Percentiles rank a stretch among this genome's conserved stretches.
Conservation (phyloP, 2,113 vertebrate genomes). For the Oceanites oceanicus region DNA sequence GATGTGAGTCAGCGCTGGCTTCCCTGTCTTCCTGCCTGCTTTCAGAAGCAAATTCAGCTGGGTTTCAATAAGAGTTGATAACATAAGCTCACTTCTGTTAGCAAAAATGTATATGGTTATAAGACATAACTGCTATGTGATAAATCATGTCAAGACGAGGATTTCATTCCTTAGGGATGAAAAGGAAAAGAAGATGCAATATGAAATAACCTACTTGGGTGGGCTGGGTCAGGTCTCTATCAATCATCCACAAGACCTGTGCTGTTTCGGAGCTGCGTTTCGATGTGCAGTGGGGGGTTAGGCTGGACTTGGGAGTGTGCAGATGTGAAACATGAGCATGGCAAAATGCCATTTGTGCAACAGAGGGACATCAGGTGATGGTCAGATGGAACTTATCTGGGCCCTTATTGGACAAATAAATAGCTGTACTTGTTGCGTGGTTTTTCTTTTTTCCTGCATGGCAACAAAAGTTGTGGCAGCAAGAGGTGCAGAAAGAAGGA, state of each 20-base stretch:
- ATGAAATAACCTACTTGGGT: background rate
- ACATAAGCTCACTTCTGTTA: background rate
- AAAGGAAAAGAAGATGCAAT: background rate
- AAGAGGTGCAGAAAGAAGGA: background rate
- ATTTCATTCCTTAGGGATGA: background rate
- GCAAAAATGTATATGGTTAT: background rate
- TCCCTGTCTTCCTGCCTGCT: background rate
- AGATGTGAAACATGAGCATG: background rate
- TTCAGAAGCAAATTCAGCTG: background rate
- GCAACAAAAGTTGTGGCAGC: background rate
- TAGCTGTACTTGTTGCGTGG: background rate
- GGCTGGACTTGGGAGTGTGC: background rate
- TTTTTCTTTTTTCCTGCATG: background rate
- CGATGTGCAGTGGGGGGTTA: accelerated
- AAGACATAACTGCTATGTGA: background rate
- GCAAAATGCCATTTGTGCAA: background rate
- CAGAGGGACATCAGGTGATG: background rate
- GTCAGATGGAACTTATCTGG: background rate
- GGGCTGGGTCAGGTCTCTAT: background rate
- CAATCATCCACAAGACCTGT: background rate
- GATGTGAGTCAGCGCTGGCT: background rate
- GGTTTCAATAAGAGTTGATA: background rate
- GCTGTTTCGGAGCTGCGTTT: accelerated
- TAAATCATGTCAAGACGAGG: background rate
- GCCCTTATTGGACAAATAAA: background rate